phyloP scores from a whole-genome alignment of 2,888 invertebrate genomes.

The Heteropelma amictum region DNA sequence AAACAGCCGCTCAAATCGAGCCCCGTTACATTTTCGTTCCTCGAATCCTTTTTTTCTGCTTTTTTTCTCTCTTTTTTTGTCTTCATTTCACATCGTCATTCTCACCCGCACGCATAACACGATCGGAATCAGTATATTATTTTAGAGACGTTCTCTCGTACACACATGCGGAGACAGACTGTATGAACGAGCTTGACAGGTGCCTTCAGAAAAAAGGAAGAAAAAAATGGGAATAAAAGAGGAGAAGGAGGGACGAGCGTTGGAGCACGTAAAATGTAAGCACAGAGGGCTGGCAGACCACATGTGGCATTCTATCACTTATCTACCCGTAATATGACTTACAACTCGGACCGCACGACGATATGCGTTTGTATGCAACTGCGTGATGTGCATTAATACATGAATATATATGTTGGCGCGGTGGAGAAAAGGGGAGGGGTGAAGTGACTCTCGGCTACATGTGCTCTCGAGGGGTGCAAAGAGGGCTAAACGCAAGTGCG shows the following conservation, averaged over 20 bases:
- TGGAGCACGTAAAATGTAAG: conserved; percentile 70
- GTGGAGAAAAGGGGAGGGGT: conserved; percentile 12
- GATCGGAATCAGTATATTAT: conserved; percentile 73
- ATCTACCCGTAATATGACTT: conserved; percentile 72
- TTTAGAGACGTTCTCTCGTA: conserved; percentile 68
- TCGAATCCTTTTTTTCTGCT: conserved; percentile 43
- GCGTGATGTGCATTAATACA: conserved; percentile 31
- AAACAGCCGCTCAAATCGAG: conserved; percentile 15
- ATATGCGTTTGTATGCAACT: conserved; percentile 30
- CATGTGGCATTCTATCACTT: conserved; percentile 76
- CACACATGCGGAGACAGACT: conserved; percentile 67
- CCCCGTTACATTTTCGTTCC: conserved; percentile 5
- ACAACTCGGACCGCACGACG: conserved; percentile 61
- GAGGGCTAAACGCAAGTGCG: conserved; percentile 46
- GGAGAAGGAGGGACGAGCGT: conserved; percentile 54
- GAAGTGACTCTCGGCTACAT: conserved; percentile 42
- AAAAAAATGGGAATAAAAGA: conserved; percentile 28
- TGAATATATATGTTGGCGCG: background rate
- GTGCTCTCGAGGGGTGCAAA: conserved; percentile 52
- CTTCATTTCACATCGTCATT: conserved; percentile 60
- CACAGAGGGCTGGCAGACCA: conserved; percentile 76
- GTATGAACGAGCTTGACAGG: conserved; percentile 75
- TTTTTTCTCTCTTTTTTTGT: conserved; percentile 44
- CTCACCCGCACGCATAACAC: conserved; percentile 69
- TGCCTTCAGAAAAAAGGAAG: conserved; percentile 70